Evolutionary conservation across 2,113 vertebrate genomes (phyloP).

Genomic region (Pitta sordida): DNA sequence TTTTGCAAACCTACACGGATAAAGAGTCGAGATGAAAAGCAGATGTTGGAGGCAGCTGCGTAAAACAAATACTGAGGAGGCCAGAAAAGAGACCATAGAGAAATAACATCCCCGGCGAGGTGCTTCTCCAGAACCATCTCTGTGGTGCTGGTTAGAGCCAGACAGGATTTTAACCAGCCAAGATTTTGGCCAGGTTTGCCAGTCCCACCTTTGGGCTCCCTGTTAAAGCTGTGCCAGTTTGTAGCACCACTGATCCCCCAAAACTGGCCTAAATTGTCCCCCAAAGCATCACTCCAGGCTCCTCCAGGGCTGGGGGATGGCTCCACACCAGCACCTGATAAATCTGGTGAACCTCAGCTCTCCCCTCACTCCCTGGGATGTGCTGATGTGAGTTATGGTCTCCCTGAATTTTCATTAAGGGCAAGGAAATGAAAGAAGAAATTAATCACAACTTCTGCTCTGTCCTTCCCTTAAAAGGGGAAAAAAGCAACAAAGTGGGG

Average conservation of each 20-base stretch:
- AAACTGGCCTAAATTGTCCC: background rate
- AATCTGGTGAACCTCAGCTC: background rate
- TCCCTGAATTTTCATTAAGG: background rate
- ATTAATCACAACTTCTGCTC: background rate
- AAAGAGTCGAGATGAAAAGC: conserved; percentile 46
- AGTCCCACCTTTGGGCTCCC: background rate
- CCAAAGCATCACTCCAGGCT: background rate
- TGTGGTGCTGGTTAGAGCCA: background rate
- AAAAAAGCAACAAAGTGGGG: background rate
- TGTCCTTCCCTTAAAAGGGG: background rate
- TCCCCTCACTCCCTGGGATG: background rate
- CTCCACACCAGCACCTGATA: background rate
- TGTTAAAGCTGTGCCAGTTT: background rate
- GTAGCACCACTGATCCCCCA: background rate
- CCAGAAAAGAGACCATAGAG: background rate
- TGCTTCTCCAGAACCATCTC: background rate
- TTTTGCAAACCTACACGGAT: conserved; percentile 3
- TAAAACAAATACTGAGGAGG: background rate
- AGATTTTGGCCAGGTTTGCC: background rate
- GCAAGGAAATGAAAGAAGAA: background rate
- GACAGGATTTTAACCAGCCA: background rate
- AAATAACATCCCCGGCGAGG: background rate
- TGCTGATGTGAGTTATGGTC: background rate
- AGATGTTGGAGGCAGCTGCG: conserved; percentile 42
- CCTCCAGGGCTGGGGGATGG: background rate